A percentile compares a stretch with the other conserved stretches of the same genome.
Evolutionary conservation across 2,888 invertebrate species (phyloP).

Genomic region (Ametastegia equiseti): DNA sequence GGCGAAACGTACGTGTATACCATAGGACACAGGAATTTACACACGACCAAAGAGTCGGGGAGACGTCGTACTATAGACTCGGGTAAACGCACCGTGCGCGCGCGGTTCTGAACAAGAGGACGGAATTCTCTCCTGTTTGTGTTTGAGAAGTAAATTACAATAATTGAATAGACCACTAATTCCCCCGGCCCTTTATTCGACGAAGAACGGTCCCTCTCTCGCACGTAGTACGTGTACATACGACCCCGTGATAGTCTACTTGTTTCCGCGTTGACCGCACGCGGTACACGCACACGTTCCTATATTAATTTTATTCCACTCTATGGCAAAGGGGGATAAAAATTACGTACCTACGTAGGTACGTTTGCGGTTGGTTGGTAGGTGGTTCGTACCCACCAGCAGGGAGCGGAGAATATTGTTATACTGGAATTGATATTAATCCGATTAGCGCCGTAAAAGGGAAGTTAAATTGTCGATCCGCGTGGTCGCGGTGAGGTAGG

Average conservation of each 20-base stretch:
- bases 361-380: not conserved
- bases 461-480: conserved; percentile 39
- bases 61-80: not conserved
- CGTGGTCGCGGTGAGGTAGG: conserved; percentile 1
- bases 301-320: conserved; percentile 56
- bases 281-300: conserved; percentile 52
- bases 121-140: conserved; percentile 65
- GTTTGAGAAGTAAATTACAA: conserved; percentile 74
- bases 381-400: not conserved
- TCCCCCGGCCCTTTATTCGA: conserved; percentile 60
- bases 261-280: conserved; percentile 3
- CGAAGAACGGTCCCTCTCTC: conserved; percentile 8
- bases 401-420: conserved; percentile 33
- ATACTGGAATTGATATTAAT: conserved; percentile 42
- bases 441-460: conserved; percentile 41
- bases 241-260: conserved; percentile 22
- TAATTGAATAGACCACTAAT: conserved; percentile 75
- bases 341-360: conserved; percentile 23
- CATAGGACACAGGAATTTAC: not conserved
- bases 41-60: conserved; percentile 1
- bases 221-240: conserved; percentile 46
- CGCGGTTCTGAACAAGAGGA: conserved; percentile 46
- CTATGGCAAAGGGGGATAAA: conserved; percentile 32
- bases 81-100: not conserved
- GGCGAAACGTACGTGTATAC: not conserved